Evolutionary conservation across 2,888 invertebrate species (phyloP), one percentile per base, ranked within the genome.

Genomic region (Lissonota sp.): DNA sequence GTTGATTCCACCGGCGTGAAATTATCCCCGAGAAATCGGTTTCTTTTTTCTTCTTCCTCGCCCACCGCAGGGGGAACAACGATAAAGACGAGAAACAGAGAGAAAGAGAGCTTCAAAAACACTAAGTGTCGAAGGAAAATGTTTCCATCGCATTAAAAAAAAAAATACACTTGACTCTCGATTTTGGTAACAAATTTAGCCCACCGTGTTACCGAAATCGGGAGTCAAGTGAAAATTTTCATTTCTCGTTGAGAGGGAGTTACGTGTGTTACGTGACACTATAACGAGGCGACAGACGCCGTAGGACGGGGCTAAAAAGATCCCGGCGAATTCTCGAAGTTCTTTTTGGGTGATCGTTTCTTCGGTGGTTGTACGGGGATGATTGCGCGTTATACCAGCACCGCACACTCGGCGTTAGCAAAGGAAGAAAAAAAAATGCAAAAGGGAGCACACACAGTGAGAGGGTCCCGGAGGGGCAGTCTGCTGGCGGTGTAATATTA

Each of bases 401-500:
- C 71, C 44, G 49, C 49, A 60, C 60, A 53, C 58, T 55, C 42
- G 66, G 44, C 66, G 53, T 60, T 51, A 75, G 26, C 26, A 26
- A 26, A 26, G 26, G 26, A 66, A 44, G 49, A 79, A 79, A 26
- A 26, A 26, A 26, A 26, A 26, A 26, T 26, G 26, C 26, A 26
- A 26, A 51, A 62, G 58, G 44, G 74, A 66, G 51, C 8, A 55
- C 26, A 26, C 26, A 26, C 26, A 26, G 26, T 26, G 26, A 26
- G 26, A 26, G 72, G 60, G 37, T 49, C n/a, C 53, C 64, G 53
- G 63, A 51, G 76, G 71, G 84, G 79, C 82, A 86, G 87, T 83
- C 83, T 84, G 26, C 26, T 26, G 88, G 82, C 87, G 91, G 90
- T 90, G 82, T 90, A 90, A 88, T 90, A 90, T 91, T 90, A 90